Evolutionary conservation across 2,113 vertebrate genomes (phyloP).

Genomic region (Pygathrix nemaeus): DNA sequence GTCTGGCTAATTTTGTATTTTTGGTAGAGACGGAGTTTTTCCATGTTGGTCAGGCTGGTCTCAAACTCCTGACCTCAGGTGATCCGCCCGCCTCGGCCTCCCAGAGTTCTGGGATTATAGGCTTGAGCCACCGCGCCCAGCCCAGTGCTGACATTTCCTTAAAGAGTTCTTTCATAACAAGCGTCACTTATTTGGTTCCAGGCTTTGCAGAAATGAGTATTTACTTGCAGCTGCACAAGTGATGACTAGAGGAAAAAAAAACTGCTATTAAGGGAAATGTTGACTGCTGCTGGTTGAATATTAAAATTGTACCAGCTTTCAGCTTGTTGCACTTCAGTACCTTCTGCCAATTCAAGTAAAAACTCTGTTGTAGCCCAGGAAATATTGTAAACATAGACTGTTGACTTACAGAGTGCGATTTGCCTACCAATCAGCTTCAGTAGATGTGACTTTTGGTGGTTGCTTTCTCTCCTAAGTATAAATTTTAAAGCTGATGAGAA

Average conservation of each 20-base stretch:
- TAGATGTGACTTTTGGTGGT: not conserved
- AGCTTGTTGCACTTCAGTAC: not conserved
- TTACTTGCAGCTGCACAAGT: constrained; percentile 53
- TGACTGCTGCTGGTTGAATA: not conserved
- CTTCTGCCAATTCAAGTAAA: not conserved
- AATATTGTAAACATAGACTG: not conserved
- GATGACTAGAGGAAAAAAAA: constrained; percentile 2
- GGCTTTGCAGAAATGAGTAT: constrained; percentile 26
- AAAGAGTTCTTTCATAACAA: not conserved
- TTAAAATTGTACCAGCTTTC: not conserved
- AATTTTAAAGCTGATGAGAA: not conserved
- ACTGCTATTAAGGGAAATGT: constrained; percentile 32
- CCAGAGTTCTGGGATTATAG: no score
- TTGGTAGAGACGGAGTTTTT: no score
- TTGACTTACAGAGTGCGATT: not conserved
- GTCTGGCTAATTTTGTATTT: no score
- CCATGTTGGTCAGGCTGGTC: no score
- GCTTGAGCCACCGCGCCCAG: no score
- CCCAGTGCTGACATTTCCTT: not conserved
- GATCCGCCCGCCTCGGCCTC: no score
- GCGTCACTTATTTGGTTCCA: constrained; percentile 19
- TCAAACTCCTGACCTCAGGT: no score
- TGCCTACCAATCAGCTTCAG: not conserved
- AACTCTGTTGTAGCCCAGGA: not conserved
- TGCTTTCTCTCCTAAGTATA: not conserved